A percentile compares a stretch with the other conserved stretches of the same genome.
Evolutionary conservation across 2,113 vertebrate species (phyloP).

Genomic region (Cheilinus undulatus): DNA sequence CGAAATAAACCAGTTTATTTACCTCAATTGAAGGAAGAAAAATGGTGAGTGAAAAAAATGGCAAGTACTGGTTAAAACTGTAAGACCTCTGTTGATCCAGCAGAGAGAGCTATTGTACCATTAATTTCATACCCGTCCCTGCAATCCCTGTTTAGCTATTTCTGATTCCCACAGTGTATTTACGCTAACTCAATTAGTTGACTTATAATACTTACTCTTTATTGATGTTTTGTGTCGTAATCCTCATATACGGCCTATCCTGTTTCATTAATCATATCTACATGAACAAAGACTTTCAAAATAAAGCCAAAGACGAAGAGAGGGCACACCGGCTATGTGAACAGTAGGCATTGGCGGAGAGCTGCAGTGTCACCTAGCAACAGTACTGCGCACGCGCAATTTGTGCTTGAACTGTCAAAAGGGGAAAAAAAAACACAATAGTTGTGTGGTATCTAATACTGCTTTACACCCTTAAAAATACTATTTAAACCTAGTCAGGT

Average conservation of each 20-base stretch:
- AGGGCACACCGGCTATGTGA: background rate
- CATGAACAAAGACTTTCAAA: background rate
- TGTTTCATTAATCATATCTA: background rate
- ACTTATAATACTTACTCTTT: background rate
- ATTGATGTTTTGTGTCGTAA: background rate
- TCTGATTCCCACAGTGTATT: fast-evolving
- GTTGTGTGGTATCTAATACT: too few relatives aligned
- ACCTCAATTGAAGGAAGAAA: too few relatives aligned
- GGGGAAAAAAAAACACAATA: background rate
- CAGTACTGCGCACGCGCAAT: conserved; percentile 34
- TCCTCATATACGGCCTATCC: background rate
- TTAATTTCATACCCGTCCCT: background rate
- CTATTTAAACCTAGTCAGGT: too few relatives aligned
- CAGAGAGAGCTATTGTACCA: conserved; percentile 60
- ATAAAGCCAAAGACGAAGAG: background rate
- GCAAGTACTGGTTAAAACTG: background rate
- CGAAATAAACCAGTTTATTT: too few relatives aligned
- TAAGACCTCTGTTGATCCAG: conserved; percentile 7
- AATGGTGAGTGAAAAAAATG: too few relatives aligned
- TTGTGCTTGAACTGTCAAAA: background rate
- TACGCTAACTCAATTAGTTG: background rate
- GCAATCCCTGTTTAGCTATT: too few relatives aligned
- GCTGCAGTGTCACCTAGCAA: conserved; percentile 67
- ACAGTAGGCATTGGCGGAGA: conserved; percentile 6
- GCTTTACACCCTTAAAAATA: too few relatives aligned